Evolutionary conservation across 2,888 invertebrate genomes (phyloP).

Genomic region (Andrena bicolor): DNA sequence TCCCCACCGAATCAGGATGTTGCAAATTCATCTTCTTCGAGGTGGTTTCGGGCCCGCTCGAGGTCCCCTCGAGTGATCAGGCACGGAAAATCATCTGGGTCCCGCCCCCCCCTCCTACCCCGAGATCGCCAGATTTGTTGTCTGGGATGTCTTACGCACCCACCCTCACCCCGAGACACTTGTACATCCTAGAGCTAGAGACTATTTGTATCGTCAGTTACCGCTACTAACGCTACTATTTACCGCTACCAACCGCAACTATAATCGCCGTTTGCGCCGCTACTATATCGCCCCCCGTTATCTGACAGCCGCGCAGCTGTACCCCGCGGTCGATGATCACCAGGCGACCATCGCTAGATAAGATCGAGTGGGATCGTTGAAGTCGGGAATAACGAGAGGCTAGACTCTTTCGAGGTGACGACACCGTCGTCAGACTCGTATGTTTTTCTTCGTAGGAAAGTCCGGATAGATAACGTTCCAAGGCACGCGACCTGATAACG

Average conservation of each 20-base stretch:
- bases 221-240: slow-evolving; percentile 57
- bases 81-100: neutral
- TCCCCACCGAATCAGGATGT: slow-evolving; percentile 1
- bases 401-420: slow-evolving; percentile 40
- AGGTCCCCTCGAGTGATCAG: neutral
- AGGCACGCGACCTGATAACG: slow-evolving; percentile 1
- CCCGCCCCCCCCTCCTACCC: too few relatives aligned
- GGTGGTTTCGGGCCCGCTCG: slow-evolving; percentile 23
- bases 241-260: slow-evolving; percentile 58
- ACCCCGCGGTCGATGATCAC: slow-evolving; percentile 24
- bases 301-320: slow-evolving; percentile 35
- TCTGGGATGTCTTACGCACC: neutral
- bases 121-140: slow-evolving; percentile 20
- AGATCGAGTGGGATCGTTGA: slow-evolving; percentile 2
- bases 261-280: slow-evolving; percentile 52
- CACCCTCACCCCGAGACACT: neutral
- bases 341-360: slow-evolving; percentile 1
- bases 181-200: slow-evolving; percentile 30
- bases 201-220: slow-evolving; percentile 65
- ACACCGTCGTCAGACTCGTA: slow-evolving; percentile 9
- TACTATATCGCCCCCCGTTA: slow-evolving; percentile 57
- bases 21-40: slow-evolving; percentile 7
- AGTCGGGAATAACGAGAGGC: slow-evolving; percentile 38
- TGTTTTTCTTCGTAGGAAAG: neutral
- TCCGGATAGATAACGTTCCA: neutral